Conservation (phyloP, 2,797 vertebrate genomes). For the Rhincodon typus region DNA sequence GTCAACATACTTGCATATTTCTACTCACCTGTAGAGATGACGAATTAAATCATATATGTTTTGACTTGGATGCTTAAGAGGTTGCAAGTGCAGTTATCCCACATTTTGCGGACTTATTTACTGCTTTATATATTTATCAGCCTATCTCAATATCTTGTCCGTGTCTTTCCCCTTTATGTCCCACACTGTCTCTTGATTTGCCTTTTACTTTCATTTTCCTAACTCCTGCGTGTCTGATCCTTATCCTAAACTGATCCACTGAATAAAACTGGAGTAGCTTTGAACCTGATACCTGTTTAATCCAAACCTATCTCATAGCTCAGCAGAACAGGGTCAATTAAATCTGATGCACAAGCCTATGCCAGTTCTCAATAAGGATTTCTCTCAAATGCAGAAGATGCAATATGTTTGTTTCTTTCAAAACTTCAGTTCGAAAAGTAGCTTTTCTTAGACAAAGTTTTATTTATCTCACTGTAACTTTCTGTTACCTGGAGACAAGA, state of each 20-base stretch:
- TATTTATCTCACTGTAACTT: background rate
- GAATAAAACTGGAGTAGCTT: background rate
- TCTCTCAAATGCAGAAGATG: background rate
- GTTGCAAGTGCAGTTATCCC: too few relatives aligned
- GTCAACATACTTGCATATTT: too few relatives aligned
- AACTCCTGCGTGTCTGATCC: background rate
- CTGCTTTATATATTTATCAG: background rate
- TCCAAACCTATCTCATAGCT: background rate
- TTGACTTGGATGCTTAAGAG: too few relatives aligned
- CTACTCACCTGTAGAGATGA: too few relatives aligned
- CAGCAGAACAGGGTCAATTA: too few relatives aligned
- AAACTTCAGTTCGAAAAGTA: background rate
- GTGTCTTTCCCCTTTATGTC: background rate
- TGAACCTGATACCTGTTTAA: background rate
- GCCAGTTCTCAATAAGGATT: background rate
- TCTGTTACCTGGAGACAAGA: background rate
- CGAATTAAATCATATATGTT: too few relatives aligned
- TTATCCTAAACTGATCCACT: background rate
- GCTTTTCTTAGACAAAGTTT: background rate
- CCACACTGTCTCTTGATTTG: background rate
- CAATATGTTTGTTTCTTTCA: background rate
- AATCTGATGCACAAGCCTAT: background rate
- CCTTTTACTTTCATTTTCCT: background rate
- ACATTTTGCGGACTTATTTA: background rate
- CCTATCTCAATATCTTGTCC: background rate